A percentile compares a stretch with the other conserved stretches of the same genome.
phyloP scores from a whole-genome alignment of 2,113 vertebrate genomes.

The Antidorcas marsupialis region DNA sequence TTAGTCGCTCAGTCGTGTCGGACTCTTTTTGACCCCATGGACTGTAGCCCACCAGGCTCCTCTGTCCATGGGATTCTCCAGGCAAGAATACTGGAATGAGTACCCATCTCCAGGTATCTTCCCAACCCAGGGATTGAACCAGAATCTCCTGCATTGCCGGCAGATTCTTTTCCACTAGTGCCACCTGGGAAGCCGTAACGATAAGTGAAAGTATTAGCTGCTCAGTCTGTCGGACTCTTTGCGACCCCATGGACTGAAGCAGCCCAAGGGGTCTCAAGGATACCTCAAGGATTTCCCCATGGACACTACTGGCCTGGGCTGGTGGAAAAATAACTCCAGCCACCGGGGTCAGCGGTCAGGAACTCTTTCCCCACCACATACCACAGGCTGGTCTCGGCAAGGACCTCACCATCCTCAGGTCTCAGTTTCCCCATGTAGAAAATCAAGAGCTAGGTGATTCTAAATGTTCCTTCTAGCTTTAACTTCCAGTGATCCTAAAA shows the following conservation, averaged over 20 bases:
- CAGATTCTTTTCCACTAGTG: neutral
- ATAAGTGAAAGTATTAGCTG: neutral
- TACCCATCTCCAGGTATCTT: neutral
- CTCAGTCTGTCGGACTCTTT: neutral
- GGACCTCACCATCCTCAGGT: neutral
- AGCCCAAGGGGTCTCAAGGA: neutral
- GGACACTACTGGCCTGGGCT: neutral
- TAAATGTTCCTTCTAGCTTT: neutral
- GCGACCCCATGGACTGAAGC: neutral
- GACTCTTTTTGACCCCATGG: neutral
- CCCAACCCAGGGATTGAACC: neutral
- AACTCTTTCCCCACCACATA: too few species aligned
- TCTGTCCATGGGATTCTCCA: neutral
- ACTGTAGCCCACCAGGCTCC: neutral
- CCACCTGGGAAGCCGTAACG: neutral
- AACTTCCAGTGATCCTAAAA: neutral
- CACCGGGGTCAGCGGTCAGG: neutral
- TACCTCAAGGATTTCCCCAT: neutral
- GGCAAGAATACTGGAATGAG: neutral
- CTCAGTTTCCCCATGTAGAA: neutral
- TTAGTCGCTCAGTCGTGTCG: neutral
- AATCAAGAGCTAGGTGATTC: neutral
- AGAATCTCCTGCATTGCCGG: neutral
- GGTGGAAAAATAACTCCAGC: neutral
- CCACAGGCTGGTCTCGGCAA: neutral